Percentiles rank a stretch among this genome's conserved stretches.
phyloP scores from a whole-genome alignment of 2,113 vertebrate species.

The Trinectes maculatus region DNA sequence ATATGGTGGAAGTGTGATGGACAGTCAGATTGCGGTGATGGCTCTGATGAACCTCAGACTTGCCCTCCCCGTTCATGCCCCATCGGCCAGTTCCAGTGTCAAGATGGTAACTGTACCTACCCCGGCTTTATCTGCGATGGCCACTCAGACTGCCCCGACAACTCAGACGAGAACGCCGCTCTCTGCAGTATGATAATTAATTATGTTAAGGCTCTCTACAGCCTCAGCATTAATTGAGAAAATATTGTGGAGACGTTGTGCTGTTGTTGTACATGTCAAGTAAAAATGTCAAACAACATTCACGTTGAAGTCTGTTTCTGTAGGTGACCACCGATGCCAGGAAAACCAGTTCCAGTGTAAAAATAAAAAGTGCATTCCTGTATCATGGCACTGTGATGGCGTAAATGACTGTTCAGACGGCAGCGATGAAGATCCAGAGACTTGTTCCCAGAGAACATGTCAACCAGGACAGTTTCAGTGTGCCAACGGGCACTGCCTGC shows the following conservation, averaged over 20 bases:
- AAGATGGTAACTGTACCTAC: slow-evolving; percentile 76
- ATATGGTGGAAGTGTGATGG: slow-evolving; percentile 82
- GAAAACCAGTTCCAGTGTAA: slow-evolving; percentile 81
- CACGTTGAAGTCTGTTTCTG: neutral
- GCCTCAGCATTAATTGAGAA: neutral
- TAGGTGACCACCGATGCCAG: slow-evolving; percentile 77
- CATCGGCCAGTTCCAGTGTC: slow-evolving; percentile 78
- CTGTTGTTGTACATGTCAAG: neutral
- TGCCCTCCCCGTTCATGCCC: slow-evolving; percentile 72
- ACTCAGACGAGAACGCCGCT: slow-evolving; percentile 79
- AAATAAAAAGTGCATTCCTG: slow-evolving; percentile 78
- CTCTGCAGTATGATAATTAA: slow-evolving; percentile 75
- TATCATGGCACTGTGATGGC: slow-evolving; percentile 79
- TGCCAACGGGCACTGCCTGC: slow-evolving; percentile 65
- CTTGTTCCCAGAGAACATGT: slow-evolving; percentile 76
- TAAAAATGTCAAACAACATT: slow-evolving; percentile 3
- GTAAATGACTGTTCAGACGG: slow-evolving; percentile 71
- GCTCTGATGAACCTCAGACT: slow-evolving; percentile 78
- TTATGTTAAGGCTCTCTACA: neutral
- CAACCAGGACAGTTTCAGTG: slow-evolving; percentile 70
- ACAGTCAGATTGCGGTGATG: slow-evolving; percentile 75
- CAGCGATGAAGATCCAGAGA: slow-evolving; percentile 76
- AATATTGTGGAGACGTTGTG: no score
- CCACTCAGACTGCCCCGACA: slow-evolving; percentile 70
- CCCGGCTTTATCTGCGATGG: slow-evolving; percentile 73